A percentile compares a stretch with the other conserved stretches of the same genome.
Conservation (phyloP, 2,888 invertebrate species). For the Crepidodera aurea region DNA sequence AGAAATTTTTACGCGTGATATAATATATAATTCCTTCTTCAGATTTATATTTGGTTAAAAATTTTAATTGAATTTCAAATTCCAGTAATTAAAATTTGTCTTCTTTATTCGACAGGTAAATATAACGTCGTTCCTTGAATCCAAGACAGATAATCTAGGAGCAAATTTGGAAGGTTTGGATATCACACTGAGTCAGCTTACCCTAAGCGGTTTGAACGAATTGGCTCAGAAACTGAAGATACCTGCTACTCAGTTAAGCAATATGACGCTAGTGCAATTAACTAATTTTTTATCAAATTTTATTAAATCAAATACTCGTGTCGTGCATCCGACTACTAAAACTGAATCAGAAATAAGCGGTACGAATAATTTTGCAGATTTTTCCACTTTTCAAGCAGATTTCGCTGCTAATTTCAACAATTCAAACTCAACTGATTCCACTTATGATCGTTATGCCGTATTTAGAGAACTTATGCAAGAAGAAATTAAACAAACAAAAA, state of each 20-base stretch:
- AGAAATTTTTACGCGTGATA: too few relatives aligned
- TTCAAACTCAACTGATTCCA: constrained; percentile 54
- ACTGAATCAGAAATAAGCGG: not conserved
- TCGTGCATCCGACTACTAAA: constrained; percentile 35
- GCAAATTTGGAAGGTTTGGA: constrained; percentile 67
- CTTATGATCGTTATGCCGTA: constrained; percentile 85
- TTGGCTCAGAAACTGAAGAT: constrained; percentile 79
- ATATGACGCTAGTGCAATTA: constrained; percentile 86
- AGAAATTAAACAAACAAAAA: constrained; percentile 69
- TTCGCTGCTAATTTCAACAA: constrained; percentile 76
- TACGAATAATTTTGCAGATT: constrained; percentile 41
- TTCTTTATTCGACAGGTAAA: too few relatives aligned
- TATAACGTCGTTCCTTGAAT: constrained; percentile 44
- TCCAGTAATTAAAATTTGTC: too few relatives aligned
- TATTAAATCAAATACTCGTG: constrained; percentile 56
- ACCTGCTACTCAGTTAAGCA: constrained; percentile 79
- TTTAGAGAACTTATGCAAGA: constrained; percentile 84
- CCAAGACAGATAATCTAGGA: constrained; percentile 54
- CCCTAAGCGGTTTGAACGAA: constrained; percentile 83
- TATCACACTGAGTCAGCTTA: constrained; percentile 83
- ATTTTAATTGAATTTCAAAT: too few relatives aligned
- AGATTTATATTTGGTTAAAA: too few relatives aligned
- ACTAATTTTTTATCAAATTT: constrained; percentile 79
- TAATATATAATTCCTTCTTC: too few relatives aligned
- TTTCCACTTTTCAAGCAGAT: constrained; percentile 70